Conservation (phyloP, 2,797 vertebrate genomes). For the Sternarchorhynchus goeldii region DNA sequence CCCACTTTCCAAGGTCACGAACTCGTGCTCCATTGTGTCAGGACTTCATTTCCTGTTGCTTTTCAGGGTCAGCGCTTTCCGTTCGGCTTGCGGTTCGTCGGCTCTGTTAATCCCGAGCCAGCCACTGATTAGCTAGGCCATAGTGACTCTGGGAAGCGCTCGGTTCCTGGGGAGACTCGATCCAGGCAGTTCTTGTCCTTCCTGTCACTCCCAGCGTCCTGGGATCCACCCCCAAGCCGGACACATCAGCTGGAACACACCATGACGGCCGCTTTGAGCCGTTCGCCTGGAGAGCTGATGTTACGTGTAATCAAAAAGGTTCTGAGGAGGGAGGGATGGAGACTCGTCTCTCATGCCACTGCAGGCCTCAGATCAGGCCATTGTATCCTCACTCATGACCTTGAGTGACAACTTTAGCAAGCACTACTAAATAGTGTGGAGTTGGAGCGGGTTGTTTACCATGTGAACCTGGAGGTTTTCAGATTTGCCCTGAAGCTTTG, state of each 20-base stretch:
- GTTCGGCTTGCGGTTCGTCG: constrained; percentile 55
- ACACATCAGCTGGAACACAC: neutral
- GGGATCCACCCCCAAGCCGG: neutral
- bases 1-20: constrained; percentile 42
- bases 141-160: constrained; percentile 52
- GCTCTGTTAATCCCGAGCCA: constrained; percentile 55
- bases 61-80: constrained; percentile 59
- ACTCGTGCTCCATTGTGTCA: constrained; percentile 55
- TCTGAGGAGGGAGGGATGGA: neutral
- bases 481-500: neutral
- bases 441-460: neutral
- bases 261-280: constrained; percentile 16
- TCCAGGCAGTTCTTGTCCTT: constrained; percentile 21
- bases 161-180: constrained; percentile 37
- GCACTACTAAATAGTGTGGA: constrained; percentile 10
- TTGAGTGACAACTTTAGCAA: constrained; percentile 16
- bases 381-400: constrained; percentile 4
- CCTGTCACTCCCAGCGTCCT: neutral
- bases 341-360: constrained; percentile 11
- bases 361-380: constrained; percentile 11
- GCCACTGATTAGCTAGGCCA: constrained; percentile 55
- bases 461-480: neutral
- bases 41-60: constrained; percentile 64
- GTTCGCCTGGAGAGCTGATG: constrained; percentile 7
- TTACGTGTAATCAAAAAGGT: constrained; percentile 24